Evolutionary conservation across 2,888 invertebrate genomes (phyloP).

Genomic region (Ganaspis brasiliensis): DNA sequence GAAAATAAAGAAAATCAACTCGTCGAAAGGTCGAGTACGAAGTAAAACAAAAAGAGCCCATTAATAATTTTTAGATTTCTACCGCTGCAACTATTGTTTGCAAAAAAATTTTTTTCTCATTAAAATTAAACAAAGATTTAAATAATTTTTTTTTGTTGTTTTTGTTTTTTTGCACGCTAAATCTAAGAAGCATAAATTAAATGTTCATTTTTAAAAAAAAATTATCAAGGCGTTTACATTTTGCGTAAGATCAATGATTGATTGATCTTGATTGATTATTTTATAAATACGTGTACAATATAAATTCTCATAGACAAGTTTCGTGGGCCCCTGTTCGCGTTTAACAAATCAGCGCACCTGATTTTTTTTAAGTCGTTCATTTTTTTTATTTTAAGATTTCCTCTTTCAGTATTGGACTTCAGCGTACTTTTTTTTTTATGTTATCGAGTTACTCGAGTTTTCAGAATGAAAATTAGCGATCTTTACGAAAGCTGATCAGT

Average conservation of each 20-base stretch:
- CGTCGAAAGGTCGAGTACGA: too few relatives aligned
- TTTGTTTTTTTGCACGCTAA: conserved; percentile 53
- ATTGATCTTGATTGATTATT: conserved; percentile 61
- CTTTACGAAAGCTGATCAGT: conserved; percentile 50
- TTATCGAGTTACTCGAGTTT: conserved; percentile 51
- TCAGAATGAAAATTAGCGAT: conserved; percentile 53
- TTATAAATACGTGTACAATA: conserved; percentile 59
- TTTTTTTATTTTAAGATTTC: conserved; percentile 52
- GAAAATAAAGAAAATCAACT: conserved; percentile 49
- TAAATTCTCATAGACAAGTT: conserved; percentile 66
- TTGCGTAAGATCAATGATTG: conserved; percentile 62
- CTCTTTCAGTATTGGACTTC: conserved; percentile 42
- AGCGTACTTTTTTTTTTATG: conserved; percentile 48
- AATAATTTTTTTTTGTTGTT: conserved; percentile 41
- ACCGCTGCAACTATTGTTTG: neutral
- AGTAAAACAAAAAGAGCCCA: conserved; percentile 56
- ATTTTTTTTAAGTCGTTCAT: conserved; percentile 48
- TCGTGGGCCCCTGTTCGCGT: conserved; percentile 75
- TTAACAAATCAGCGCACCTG: conserved; percentile 64
- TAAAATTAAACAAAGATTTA: conserved; percentile 56
- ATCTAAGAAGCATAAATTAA: conserved; percentile 38
- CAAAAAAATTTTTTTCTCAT: conserved; percentile 52
- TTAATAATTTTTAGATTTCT: conserved; percentile 51
- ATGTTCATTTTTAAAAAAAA: conserved; percentile 46
- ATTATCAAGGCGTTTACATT: conserved; percentile 41